Percentiles rank a stretch among this genome's conserved stretches.
phyloP scores from a whole-genome alignment of 2,113 vertebrate species.

The Pollachius pollachius region DNA sequence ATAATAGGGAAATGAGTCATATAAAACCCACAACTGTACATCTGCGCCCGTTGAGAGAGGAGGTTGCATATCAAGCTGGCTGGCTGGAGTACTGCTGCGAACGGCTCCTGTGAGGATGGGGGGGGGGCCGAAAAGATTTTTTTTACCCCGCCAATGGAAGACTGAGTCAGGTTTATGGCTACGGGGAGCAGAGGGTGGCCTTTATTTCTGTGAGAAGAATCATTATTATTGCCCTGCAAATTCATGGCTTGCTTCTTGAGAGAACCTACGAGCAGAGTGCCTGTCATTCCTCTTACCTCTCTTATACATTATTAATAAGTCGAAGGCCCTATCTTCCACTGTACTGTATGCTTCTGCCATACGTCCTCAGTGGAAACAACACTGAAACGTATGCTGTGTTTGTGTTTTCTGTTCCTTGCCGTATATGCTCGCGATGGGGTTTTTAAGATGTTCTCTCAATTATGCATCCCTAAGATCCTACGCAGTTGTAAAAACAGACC shows the following conservation, averaged over 20 bases:
- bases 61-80: constrained; percentile 69
- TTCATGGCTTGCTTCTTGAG: constrained; percentile 72
- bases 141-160: constrained; percentile 71
- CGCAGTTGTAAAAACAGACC: constrained; percentile 1
- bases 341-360: constrained; percentile 59
- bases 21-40: constrained; percentile 66
- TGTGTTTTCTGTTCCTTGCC: constrained; percentile 37
- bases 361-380: constrained; percentile 58
- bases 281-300: constrained; percentile 71
- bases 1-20: constrained; percentile 61
- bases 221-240: constrained; percentile 76
- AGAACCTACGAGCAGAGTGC: constrained; percentile 66
- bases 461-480: constrained; percentile 32
- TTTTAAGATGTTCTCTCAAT: constrained; percentile 33
- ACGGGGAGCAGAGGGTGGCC: constrained; percentile 70
- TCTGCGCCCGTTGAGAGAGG: constrained; percentile 65
- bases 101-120: constrained; percentile 65
- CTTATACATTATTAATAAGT: constrained; percentile 77
- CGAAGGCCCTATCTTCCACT: constrained; percentile 67
- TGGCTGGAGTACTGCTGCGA: constrained; percentile 64
- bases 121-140: constrained; percentile 58
- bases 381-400: constrained; percentile 27
- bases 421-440: neutral
- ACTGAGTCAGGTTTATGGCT: constrained; percentile 76
- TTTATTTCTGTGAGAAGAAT: constrained; percentile 78